Conservation (phyloP, 2,888 invertebrate species). For the Hirtodrosophila duncani region DNA sequence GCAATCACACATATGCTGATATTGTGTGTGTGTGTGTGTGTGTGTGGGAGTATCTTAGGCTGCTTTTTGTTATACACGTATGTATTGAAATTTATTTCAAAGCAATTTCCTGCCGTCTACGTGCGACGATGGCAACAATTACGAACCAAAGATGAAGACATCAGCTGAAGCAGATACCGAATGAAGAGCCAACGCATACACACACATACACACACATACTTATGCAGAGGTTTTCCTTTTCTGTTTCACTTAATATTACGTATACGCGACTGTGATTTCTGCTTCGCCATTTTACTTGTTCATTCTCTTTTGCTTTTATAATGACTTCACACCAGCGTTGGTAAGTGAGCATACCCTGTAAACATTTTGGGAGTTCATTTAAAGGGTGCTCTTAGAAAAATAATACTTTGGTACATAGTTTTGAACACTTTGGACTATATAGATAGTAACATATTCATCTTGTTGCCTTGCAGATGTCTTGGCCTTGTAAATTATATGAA, state of each 20-base stretch:
- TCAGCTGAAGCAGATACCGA: slow-evolving; percentile 45
- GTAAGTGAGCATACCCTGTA: too few relatives aligned
- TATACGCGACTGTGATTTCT: slow-evolving; percentile 64
- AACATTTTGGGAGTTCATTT: too few relatives aligned
- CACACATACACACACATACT: slow-evolving; percentile 12
- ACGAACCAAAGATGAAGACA: slow-evolving; percentile 67
- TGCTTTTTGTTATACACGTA: slow-evolving; percentile 61
- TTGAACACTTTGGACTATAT: too few relatives aligned
- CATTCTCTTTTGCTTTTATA: slow-evolving; percentile 46
- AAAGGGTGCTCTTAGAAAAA: too few relatives aligned
- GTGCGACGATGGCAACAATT: slow-evolving; percentile 59
- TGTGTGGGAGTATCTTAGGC: slow-evolving; percentile 20
- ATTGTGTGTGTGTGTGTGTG: slow-evolving; percentile 6
- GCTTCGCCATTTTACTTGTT: slow-evolving; percentile 8
- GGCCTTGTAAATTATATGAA: too few relatives aligned
- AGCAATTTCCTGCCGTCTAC: slow-evolving; percentile 70
- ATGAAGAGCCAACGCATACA: slow-evolving; percentile 18
- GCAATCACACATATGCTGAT: slow-evolving; percentile 24
- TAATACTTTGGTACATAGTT: too few relatives aligned
- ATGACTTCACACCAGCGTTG: slow-evolving; percentile 71
- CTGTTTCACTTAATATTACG: slow-evolving; percentile 55
- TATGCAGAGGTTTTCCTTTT: slow-evolving; percentile 8
- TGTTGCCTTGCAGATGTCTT: too few relatives aligned
- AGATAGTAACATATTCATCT: too few relatives aligned
- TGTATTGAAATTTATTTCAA: slow-evolving; percentile 71